These are phyloP conservation scores for Papilio machaon DNA, from an alignment of 1,140 invertebrate species.

Conservation along the genomic window DNA sequence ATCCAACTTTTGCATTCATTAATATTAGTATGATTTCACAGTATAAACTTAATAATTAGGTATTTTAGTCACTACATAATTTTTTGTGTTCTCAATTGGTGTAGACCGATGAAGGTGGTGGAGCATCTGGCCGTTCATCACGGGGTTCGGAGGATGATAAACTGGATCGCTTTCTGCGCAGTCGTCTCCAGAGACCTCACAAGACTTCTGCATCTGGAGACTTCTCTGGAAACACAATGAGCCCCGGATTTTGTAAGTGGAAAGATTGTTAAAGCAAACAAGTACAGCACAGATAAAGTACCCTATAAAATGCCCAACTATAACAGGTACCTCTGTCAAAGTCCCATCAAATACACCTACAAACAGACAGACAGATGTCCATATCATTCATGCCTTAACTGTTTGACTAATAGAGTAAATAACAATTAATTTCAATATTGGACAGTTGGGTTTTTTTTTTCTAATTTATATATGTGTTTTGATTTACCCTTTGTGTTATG, in stretches of 20 bases:
- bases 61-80: neutral
- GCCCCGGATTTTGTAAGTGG: constrained; percentile 74
- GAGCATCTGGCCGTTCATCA: constrained; percentile 70
- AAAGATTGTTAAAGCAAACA: neutral
- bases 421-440: no score
- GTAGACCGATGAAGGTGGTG: constrained; percentile 87
- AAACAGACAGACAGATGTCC: no score
- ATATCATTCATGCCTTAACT: no score
- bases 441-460: no score
- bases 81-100: constrained; percentile 39
- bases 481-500: no score
- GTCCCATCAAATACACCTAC: no score
- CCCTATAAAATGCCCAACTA: no score
- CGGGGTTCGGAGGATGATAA: constrained; percentile 78
- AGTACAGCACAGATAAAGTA: no score
- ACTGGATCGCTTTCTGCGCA: constrained; percentile 75
- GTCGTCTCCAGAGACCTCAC: constrained; percentile 75
- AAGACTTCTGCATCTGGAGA: constrained; percentile 73
- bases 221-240: constrained; percentile 75
- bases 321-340: no score
- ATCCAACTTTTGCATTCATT: no score
- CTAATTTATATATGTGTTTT: no score
- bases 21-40: neutral
- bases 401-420: no score
- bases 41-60: neutral